These are phyloP conservation scores for Hesperia comma DNA, from an alignment of 2,888 invertebrate genomes.

Conservation along the genomic window DNA sequence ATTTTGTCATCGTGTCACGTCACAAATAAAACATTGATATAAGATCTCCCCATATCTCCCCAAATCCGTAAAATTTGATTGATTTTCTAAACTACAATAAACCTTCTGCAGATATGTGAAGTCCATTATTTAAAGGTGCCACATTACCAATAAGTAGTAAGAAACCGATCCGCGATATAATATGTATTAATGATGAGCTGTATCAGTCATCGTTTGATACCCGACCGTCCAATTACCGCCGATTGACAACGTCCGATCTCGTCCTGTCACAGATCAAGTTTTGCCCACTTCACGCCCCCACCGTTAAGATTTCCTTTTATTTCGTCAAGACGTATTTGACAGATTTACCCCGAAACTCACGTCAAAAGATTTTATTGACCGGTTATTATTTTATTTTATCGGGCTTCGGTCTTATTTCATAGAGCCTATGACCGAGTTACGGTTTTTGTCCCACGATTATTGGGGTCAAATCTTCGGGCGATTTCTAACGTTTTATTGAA, in stretches of 20 bases:
- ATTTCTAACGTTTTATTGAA: slow-evolving; percentile 72
- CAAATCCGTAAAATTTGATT: too few species aligned
- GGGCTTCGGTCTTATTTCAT: slow-evolving; percentile 81
- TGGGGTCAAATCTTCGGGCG: slow-evolving; percentile 68
- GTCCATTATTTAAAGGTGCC: neutral
- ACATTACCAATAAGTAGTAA: slow-evolving; percentile 22
- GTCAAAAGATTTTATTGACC: slow-evolving; percentile 77
- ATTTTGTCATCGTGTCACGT: too few species aligned
- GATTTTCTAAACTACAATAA: too few species aligned
- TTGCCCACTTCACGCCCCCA: slow-evolving; percentile 70
- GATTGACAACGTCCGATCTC: slow-evolving; percentile 73
- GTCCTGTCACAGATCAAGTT: slow-evolving; percentile 74
- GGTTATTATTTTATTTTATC: slow-evolving; percentile 83
- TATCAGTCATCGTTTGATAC: slow-evolving; percentile 68
- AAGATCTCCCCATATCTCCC: too few species aligned
- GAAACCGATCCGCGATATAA: slow-evolving; percentile 36
- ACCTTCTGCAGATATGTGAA: too few species aligned
- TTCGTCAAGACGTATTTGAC: slow-evolving; percentile 72
- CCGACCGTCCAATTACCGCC: slow-evolving; percentile 73
- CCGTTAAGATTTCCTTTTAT: slow-evolving; percentile 61
- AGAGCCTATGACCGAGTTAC: slow-evolving; percentile 72
- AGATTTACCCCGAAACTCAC: slow-evolving; percentile 67
- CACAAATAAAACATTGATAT: too few species aligned
- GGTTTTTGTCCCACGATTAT: slow-evolving; percentile 77
- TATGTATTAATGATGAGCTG: slow-evolving; percentile 48